Evolutionary conservation across 2,888 invertebrate species (phyloP), one percentile per base, ranked within the genome.

Genomic region (Drosophila subquinaria): DNA sequence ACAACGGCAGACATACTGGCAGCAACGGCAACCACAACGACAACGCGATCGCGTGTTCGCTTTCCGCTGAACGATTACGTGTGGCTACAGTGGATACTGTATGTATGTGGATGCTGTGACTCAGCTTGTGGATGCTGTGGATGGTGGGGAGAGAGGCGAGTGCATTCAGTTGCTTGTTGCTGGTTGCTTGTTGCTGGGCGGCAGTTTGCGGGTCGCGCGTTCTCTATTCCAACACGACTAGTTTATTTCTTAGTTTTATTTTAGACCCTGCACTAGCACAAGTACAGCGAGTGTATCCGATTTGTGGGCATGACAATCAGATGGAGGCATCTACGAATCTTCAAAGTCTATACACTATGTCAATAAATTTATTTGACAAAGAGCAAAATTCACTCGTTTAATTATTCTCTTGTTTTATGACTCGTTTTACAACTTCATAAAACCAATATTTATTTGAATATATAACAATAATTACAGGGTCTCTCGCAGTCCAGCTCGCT

Each of bases 1-100:
- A 82, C 79, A 79, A 74, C 75, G 83, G 89, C 89, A 87, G 87
- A 87, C 87, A 89, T 85, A 81, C 78, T 87, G 89, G 90, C 88
- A 81, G 73, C 84, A 76, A 50, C 56, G 9, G n/a, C 42, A 8
- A 23, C 53, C 1, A 13, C 27, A 30, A 53, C 27, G 66, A 64
- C 72, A 80, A 64, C 4, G 73, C 62, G 76, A 88, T 88, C 79
- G 76, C 82, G 81, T 76, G 85, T 89, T 87, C 79, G 73, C 72
- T 83, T 82, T 86, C 79, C 81, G 83, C 65, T 65, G 60, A 45
- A 48, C 65, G 55, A 55, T 66, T 69, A 68, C 57, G 61, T 80
- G 68, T 76, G 70, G 52, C 35, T 36, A 35, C 45, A 30, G 30
- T 53, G 38, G 23, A 38, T 52, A 11, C 4, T 66, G 66, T 23